Evolutionary conservation across 1,140 invertebrate species (phyloP).

Genomic region (Halictus rubicundus): DNA sequence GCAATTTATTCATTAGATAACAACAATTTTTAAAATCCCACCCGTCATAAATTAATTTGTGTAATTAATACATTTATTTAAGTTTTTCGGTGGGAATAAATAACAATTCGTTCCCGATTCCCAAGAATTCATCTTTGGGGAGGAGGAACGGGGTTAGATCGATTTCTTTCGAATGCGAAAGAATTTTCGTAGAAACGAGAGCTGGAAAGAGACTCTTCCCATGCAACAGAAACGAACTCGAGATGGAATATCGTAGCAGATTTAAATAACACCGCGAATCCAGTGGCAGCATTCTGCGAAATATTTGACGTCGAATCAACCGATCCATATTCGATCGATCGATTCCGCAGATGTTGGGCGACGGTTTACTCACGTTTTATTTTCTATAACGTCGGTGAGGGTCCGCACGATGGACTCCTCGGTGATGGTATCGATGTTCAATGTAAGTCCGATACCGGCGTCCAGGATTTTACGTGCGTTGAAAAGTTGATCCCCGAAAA

Average conservation of each 20-base stretch:
- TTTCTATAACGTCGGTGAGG: conserved; percentile 69
- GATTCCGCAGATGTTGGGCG: not conserved
- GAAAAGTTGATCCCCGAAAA: conserved; percentile 79
- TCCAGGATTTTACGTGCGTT: conserved; percentile 75
- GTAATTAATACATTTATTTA: too few species aligned
- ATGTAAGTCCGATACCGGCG: conserved; percentile 70
- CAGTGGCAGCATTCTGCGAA: too few species aligned
- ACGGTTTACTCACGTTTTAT: conserved; percentile 68
- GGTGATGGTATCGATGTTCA: conserved; percentile 70
- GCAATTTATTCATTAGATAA: conserved; percentile 27
- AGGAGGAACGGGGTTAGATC: too few species aligned
- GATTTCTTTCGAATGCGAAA: too few species aligned
- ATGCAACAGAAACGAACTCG: not conserved
- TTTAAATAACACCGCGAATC: too few species aligned
- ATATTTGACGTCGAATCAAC: not conserved
- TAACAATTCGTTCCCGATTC: too few species aligned
- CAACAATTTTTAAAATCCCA: not conserved
- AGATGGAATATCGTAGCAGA: not conserved
- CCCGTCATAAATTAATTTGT: too few species aligned
- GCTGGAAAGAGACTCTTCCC: too few species aligned
- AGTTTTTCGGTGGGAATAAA: too few species aligned
- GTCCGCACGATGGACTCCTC: conserved; percentile 62
- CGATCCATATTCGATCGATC: not conserved
- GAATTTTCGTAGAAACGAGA: not conserved
- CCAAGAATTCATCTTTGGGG: too few species aligned